Conservation (phyloP, 1,140 invertebrate species). For the Drosophila pectinifera region DNA sequence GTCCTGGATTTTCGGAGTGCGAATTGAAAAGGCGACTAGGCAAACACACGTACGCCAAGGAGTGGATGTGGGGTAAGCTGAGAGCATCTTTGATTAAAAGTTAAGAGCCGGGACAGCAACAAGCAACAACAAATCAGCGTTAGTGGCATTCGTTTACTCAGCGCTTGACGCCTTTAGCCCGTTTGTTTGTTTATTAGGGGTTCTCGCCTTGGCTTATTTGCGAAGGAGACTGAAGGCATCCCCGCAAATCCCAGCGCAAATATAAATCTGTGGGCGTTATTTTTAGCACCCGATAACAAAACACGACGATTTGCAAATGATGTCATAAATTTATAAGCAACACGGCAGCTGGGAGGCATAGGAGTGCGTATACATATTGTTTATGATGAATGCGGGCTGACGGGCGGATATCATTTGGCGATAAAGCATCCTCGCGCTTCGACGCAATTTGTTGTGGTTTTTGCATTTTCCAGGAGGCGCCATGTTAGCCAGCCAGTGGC, state of each 20-base stretch:
- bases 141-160: slow-evolving; percentile 37
- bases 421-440: slow-evolving; percentile 25
- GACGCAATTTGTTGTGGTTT: slow-evolving; percentile 27
- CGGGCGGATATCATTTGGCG: slow-evolving; percentile 17
- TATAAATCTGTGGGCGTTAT: slow-evolving; percentile 30
- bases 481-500: slow-evolving; percentile 21
- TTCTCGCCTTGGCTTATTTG: slow-evolving; percentile 39
- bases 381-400: slow-evolving; percentile 36
- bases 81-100: slow-evolving; percentile 57
- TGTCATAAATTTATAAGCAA: slow-evolving; percentile 63
- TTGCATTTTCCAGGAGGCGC: background rate
- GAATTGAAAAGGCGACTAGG: slow-evolving; percentile 9
- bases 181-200: slow-evolving; percentile 60
- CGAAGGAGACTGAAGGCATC: slow-evolving; percentile 26
- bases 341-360: slow-evolving; percentile 10
- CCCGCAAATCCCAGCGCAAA: slow-evolving; percentile 38
- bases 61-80: background rate
- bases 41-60: slow-evolving; percentile 4
- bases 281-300: slow-evolving; percentile 54
- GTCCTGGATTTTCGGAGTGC: background rate
- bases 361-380: slow-evolving; percentile 33
- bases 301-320: slow-evolving; percentile 76
- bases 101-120: slow-evolving; percentile 40
- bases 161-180: slow-evolving; percentile 34
- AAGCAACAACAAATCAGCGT: slow-evolving; percentile 43